phyloP scores from a whole-genome alignment of 2,888 invertebrate genomes.

The Elysia crispata region DNA sequence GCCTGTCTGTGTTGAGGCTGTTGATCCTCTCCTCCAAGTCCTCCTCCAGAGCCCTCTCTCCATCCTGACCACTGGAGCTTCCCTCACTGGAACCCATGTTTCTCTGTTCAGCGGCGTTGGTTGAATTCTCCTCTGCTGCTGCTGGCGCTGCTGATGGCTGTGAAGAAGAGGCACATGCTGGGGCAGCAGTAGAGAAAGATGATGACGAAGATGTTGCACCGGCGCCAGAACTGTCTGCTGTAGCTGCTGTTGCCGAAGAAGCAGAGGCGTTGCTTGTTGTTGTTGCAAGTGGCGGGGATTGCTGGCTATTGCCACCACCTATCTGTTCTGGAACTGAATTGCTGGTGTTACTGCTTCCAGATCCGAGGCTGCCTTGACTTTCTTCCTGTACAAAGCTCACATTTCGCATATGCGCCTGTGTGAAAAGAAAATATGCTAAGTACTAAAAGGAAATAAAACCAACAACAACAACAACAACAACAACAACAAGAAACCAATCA shows the following conservation, averaged over 20 bases:
- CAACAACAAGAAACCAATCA: neutral
- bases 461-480: neutral
- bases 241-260: neutral
- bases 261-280: neutral
- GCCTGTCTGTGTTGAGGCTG: neutral
- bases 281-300: neutral
- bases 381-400: slow-evolving; percentile 15
- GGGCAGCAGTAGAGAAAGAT: neutral
- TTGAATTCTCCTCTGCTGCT: neutral
- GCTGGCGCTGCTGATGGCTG: slow-evolving; percentile 3
- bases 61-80: neutral
- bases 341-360: neutral
- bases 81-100: neutral
- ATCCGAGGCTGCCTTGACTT: no score
- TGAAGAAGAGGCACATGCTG: neutral
- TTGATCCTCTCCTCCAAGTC: neutral
- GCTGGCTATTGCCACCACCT: no score
- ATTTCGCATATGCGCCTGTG: slow-evolving; percentile 37
- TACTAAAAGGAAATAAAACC: neutral
- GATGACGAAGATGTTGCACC: slow-evolving; percentile 2
- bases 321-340: neutral
- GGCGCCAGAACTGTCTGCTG: neutral
- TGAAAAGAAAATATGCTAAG: neutral
- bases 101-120: neutral
- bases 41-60: neutral